A percentile compares a stretch with the other conserved stretches of the same genome.
These are phyloP conservation scores for Iselma pallidipennis DNA, from an alignment of 2,888 invertebrate species.

Conservation along the genomic window DNA sequence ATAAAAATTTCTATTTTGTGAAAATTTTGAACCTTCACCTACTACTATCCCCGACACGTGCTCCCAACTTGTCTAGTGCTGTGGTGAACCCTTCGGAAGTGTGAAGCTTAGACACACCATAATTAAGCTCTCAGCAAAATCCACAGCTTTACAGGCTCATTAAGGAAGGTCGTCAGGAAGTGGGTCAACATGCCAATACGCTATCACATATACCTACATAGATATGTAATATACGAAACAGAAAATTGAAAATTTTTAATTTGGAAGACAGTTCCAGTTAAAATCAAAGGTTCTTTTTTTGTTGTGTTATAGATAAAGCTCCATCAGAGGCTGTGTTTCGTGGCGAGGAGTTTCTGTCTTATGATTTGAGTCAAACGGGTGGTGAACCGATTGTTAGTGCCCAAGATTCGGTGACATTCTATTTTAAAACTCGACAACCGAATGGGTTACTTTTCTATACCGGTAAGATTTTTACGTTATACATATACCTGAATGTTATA, in stretches of 20 bases:
- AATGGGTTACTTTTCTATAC: constrained; percentile 92
- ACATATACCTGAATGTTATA: no score
- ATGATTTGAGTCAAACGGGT: constrained; percentile 84
- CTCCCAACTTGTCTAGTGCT: constrained; percentile 1
- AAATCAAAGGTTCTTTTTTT: constrained; percentile 32
- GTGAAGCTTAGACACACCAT: constrained; percentile 19
- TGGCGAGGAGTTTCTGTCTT: constrained; percentile 89
- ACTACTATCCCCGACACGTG: not conserved
- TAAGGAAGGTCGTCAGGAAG: constrained; percentile 15
- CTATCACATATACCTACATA: not conserved
- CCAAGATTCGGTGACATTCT: constrained; percentile 86
- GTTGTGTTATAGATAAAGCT: constrained; percentile 83
- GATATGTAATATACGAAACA: no score
- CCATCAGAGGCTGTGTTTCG: constrained; percentile 93
- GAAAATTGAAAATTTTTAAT: no score
- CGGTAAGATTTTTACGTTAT: constrained; percentile 66
- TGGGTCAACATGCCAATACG: constrained; percentile 14
- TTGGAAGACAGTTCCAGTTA: no score
- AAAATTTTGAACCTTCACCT: not conserved
- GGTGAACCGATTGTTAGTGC: constrained; percentile 88
- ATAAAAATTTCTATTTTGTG: not conserved
- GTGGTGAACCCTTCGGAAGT: constrained; percentile 13
- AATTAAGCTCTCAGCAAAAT: constrained; percentile 20
- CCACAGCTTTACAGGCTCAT: constrained; percentile 22
- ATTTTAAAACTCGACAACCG: constrained; percentile 90